Evolutionary conservation across 1,140 invertebrate species (phyloP).

Genomic region (Solenopsis invicta): DNA sequence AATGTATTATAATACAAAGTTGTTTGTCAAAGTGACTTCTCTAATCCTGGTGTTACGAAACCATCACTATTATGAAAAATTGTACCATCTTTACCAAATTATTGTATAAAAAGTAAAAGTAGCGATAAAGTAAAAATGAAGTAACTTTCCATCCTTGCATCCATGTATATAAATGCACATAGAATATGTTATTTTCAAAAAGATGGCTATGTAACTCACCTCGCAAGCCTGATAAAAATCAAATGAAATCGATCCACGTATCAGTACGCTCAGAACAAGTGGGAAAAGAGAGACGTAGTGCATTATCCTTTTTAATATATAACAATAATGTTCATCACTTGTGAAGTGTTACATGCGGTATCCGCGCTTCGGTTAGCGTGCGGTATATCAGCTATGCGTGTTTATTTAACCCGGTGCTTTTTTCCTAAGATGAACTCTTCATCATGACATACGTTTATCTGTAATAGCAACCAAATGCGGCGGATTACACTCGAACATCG

Average conservation of each 20-base stretch:
- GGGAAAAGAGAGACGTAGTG: background rate
- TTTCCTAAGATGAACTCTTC: constrained; percentile 8
- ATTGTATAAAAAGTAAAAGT: too few species aligned
- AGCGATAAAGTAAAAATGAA: too few species aligned
- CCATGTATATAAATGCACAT: background rate
- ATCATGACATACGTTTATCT: background rate
- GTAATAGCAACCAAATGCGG: background rate
- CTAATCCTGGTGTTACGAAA: too few species aligned
- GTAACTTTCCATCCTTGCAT: too few species aligned
- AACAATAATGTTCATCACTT: constrained; percentile 28
- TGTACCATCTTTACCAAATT: too few species aligned
- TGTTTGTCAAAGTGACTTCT: too few species aligned
- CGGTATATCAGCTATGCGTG: background rate
- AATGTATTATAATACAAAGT: too few species aligned
- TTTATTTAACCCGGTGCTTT: background rate
- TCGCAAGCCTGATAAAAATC: background rate
- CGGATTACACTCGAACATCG: background rate
- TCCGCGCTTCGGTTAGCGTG: background rate
- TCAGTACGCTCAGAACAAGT: background rate
- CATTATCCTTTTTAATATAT: constrained; percentile 1
- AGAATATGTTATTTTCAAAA: background rate
- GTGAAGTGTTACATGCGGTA: background rate
- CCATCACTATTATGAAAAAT: too few species aligned
- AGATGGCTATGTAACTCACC: background rate
- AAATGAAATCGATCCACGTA: background rate